phyloP scores from a whole-genome alignment of 2,888 invertebrate genomes.

The Drosophila sordidula region DNA sequence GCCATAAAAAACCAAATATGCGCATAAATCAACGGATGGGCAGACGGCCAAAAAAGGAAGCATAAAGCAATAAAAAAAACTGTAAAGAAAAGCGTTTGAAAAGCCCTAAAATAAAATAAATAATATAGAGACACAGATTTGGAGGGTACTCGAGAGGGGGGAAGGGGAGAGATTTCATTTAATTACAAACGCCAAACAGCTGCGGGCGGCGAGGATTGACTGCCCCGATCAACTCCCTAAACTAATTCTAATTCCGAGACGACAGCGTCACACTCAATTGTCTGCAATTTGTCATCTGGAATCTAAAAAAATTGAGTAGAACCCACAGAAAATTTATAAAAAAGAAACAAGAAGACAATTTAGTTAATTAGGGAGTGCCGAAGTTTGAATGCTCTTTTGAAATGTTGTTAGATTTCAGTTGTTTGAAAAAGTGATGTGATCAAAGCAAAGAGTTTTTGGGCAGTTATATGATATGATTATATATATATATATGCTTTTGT shows the following conservation, averaged over 20 bases:
- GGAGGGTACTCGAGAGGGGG: not conserved
- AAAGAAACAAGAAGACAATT: conserved; percentile 9
- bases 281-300: conserved; percentile 57
- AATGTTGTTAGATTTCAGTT: too few relatives aligned
- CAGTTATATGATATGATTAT: too few relatives aligned
- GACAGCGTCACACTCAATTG: conserved; percentile 58
- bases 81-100: conserved; percentile 45
- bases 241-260: conserved; percentile 30
- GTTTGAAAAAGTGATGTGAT: too few relatives aligned
- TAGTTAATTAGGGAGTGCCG: conserved; percentile 2
- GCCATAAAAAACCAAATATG: conserved; percentile 42
- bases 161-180: conserved; percentile 49
- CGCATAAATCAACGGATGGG: conserved; percentile 42
- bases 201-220: conserved; percentile 41
- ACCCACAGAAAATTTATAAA: conserved; percentile 21
- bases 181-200: conserved; percentile 58
- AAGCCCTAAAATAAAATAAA: conserved; percentile 43
- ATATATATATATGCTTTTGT: too few relatives aligned
- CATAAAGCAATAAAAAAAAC: conserved; percentile 30
- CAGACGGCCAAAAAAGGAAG: conserved; percentile 27
- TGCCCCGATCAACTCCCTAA: conserved; percentile 15
- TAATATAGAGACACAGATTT: conserved; percentile 5
- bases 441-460: too few relatives aligned
- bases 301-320: conserved; percentile 10
- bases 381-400: conserved; percentile 5